Evolutionary conservation across 2,113 vertebrate species (phyloP).

Genomic region (Callopanchax toddi): DNA sequence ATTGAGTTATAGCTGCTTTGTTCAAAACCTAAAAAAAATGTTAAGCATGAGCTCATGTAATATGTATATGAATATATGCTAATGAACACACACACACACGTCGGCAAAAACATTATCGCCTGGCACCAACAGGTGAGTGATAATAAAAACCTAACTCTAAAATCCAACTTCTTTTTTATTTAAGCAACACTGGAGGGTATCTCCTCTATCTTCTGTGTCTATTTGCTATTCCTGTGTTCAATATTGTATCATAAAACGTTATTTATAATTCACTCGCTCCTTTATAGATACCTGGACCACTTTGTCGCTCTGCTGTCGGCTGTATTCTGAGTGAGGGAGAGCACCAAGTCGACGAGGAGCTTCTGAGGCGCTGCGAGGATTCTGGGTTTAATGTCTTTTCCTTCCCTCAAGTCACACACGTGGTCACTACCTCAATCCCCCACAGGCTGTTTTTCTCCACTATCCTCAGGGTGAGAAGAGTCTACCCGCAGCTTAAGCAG

Average conservation of each 20-base stretch:
- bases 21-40: no score
- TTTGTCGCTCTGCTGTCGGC: slow-evolving; percentile 87
- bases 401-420: slow-evolving; percentile 90
- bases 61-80: no score
- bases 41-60: no score
- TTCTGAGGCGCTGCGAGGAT: slow-evolving; percentile 85
- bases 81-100: no score
- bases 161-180: background rate
- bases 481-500: slow-evolving; percentile 84
- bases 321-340: slow-evolving; percentile 91
- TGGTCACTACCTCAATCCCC: slow-evolving; percentile 87
- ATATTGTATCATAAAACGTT: background rate
- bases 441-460: slow-evolving; percentile 84
- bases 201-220: background rate
- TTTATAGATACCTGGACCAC: slow-evolving; percentile 81
- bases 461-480: slow-evolving; percentile 82
- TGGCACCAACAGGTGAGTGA: no score
- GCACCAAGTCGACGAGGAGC: slow-evolving; percentile 78
- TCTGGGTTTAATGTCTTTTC: slow-evolving; percentile 90
- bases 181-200: background rate
- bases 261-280: slow-evolving; percentile 9
- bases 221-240: background rate
- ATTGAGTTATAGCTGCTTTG: no score
- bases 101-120: no score
- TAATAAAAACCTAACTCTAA: no score